Evolutionary conservation across 2,888 invertebrate species (phyloP).

Genomic region (Pediacus dermestoides): DNA sequence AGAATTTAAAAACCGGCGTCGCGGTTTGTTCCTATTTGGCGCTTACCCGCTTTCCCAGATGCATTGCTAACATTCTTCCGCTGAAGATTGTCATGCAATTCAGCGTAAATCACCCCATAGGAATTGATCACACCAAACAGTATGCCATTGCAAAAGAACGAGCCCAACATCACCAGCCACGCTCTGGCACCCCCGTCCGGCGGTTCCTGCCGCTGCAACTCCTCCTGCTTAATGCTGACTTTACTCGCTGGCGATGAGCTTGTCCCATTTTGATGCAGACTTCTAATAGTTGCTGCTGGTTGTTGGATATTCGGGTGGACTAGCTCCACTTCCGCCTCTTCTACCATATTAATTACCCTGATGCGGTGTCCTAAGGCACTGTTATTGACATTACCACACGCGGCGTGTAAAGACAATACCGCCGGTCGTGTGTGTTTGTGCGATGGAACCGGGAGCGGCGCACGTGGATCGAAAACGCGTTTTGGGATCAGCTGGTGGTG

Average conservation of each 20-base stretch:
- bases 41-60: conserved; percentile 80
- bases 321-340: no score
- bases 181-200: conserved; percentile 78
- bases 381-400: no score
- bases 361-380: no score
- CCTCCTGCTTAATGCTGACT: conserved; percentile 5
- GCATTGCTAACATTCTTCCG: conserved; percentile 66
- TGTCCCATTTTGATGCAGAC: conserved; percentile 10
- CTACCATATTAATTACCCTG: no score
- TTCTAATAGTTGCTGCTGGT: not conserved
- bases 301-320: no score
- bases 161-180: conserved; percentile 77
- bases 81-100: conserved; percentile 62
- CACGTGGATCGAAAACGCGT: no score
- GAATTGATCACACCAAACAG: conserved; percentile 89
- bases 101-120: conserved; percentile 75
- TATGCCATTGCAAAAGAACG: conserved; percentile 86
- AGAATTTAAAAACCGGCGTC: no score
- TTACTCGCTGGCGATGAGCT: not conserved
- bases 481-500: no score
- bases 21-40: no score
- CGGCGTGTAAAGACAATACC: no score
- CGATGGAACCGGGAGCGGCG: no score
- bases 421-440: no score
- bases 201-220: conserved; percentile 44